Base-by-base conservation (phyloP, 2,888 invertebrate genomes). In the Ennomos erosarius region DNA sequence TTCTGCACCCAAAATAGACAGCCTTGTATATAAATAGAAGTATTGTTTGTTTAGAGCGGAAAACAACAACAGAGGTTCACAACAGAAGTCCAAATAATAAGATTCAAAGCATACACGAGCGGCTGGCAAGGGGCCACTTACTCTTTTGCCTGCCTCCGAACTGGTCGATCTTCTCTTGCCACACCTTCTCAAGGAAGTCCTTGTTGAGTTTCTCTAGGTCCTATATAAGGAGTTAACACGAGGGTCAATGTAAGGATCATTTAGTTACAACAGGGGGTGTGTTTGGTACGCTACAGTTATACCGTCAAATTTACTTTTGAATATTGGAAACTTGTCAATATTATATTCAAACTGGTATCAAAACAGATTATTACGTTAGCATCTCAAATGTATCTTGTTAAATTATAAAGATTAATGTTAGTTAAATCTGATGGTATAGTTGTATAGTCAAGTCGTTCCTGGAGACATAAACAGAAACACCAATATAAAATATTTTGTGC, bases 141-240 rank as follows among this genome's bases (percentile, higher is more conserved):
- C 97, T 93, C 95, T 97, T 97, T 93, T 97, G 97, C 87, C 98
- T 97, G 91, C 95, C 96, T 85, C 95, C 95, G 93, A 97, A 98
- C 92, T 97, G 97, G 76, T 96, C 95, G 92, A 95, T 94, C 92
- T 95, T 97, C 90, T 97, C 97, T 79, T 95, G 94, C 98, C 98
- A 98, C 84, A 94, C 93, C 93, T 97, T 97, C 94, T 98, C 98
- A 84, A 94, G 90, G 86, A 87, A 87, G 92, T 98, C 98, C 95
- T 97, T 97, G 93, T 94, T 94, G 88, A 95, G 93, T 81, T 95
- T 96, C 93, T 96, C 96, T 92, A 96, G 96, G 90, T 98, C 98
- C 98, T 98, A 95, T 71, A 46, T 59, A 34, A 82, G 86, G 85
- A 84, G 88, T 84, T 85, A 88, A 87, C 84, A 87, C 84, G 66